Evolutionary conservation across 2,797 vertebrate genomes (phyloP).

Genomic region (Sciaenops ocellatus): DNA sequence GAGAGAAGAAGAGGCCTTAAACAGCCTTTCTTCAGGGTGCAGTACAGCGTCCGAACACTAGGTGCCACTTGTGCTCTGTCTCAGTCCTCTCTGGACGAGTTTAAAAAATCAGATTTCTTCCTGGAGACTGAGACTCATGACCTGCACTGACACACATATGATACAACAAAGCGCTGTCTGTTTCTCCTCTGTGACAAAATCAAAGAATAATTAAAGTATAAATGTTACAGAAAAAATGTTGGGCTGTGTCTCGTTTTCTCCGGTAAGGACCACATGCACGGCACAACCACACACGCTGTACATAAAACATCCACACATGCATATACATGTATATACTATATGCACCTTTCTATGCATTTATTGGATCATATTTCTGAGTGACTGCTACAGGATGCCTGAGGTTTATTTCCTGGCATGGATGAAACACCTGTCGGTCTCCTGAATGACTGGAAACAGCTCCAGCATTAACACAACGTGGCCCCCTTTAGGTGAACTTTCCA

Average conservation of each 20-base stretch:
- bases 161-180: background rate
- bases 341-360: conserved; percentile 29
- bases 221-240: background rate
- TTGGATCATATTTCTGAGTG: conserved; percentile 36
- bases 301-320: conserved; percentile 13
- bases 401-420: conserved; percentile 51
- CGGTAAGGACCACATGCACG: conserved; percentile 14
- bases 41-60: conserved; percentile 54
- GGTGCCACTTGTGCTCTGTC: conserved; percentile 80
- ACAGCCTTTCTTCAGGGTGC: background rate
- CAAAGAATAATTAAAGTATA: conserved; percentile 3
- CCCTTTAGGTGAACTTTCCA: conserved; percentile 57
- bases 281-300: conserved; percentile 7
- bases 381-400: conserved; percentile 26
- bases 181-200: conserved; percentile 1
- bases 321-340: conserved; percentile 14
- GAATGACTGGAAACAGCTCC: conserved; percentile 60
- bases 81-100: conserved; percentile 10
- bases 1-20: background rate
- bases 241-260: background rate
- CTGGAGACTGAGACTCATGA: conserved; percentile 23
- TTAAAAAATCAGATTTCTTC: conserved; percentile 30
- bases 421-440: conserved; percentile 54
- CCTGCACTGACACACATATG: conserved; percentile 18
- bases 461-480: conserved; percentile 16